A percentile compares a stretch with the other conserved stretches of the same genome.
phyloP scores from a whole-genome alignment of 2,888 invertebrate genomes.

The Mythimna lalbum region DNA sequence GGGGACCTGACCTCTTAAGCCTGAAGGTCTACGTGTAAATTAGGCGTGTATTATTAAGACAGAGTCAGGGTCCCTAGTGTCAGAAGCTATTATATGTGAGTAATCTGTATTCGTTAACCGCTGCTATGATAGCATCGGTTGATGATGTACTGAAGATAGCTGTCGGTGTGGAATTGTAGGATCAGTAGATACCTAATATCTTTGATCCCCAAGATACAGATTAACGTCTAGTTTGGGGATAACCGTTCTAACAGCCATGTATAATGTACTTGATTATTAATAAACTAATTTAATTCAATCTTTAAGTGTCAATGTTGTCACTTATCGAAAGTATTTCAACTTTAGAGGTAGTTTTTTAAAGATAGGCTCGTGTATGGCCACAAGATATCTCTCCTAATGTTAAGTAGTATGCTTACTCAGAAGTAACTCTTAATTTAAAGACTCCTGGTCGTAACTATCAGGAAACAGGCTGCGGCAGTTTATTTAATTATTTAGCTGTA shows the following conservation, averaged over 20 bases:
- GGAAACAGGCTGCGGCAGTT: not conserved
- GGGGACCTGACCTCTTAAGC: slow-evolving; percentile 16
- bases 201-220: too few species aligned
- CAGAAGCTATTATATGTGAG: not conserved
- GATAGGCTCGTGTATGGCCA: not conserved
- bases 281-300: too few species aligned
- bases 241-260: too few species aligned
- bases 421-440: not conserved
- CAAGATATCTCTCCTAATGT: not conserved
- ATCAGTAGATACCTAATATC: not conserved
- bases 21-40: slow-evolving; percentile 38
- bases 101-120: slow-evolving; percentile 11
- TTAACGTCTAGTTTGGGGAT: too few species aligned
- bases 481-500: too few species aligned
- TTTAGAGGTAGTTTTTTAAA: not conserved
- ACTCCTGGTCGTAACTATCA: not conserved
- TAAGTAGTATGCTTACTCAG: not conserved
- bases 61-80: slow-evolving; percentile 10
- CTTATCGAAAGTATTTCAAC: not conserved
- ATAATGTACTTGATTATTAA: too few species aligned
- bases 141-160: not conserved
- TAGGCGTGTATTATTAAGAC: slow-evolving; percentile 40
- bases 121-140: not conserved
- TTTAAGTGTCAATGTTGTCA: not conserved
- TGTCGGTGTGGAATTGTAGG: not conserved